Percentiles rank a stretch among this genome's conserved stretches.
Conservation (phyloP, 2,888 invertebrate genomes). For the Tridacna crocea region DNA sequence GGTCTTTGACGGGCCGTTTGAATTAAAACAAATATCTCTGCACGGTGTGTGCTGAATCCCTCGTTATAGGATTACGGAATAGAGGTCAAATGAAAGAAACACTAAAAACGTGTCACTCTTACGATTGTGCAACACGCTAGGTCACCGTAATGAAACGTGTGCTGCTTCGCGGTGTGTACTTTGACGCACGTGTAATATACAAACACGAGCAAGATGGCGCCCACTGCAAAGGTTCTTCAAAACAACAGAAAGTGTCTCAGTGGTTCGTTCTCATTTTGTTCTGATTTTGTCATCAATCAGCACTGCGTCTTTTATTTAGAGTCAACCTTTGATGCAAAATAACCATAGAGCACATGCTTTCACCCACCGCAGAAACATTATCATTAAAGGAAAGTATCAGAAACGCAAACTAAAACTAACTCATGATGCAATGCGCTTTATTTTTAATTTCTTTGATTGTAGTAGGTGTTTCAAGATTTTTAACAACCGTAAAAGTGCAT, state of each 20-base stretch:
- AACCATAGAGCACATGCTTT: no score
- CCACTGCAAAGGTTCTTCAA: not conserved
- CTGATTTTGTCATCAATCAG: not conserved
- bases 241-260: not conserved
- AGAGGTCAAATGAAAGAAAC: not conserved
- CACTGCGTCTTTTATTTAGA: no score
- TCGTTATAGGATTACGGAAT: not conserved
- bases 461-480: no score
- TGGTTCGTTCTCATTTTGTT: not conserved
- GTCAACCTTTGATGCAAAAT: no score
- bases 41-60: not conserved
- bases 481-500: no score
- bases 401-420: no score
- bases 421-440: no score
- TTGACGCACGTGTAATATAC: constrained; percentile 2
- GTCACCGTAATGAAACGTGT: constrained; percentile 6
- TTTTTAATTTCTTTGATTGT: no score
- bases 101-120: constrained; percentile 8
- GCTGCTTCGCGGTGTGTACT: not conserved
- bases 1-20: no score
- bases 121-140: constrained; percentile 11
- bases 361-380: no score
- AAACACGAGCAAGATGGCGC: constrained; percentile 8
- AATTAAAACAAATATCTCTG: no score
- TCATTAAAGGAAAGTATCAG: no score